These are phyloP conservation scores for Drosophila ironensis DNA, from an alignment of 1,140 invertebrate genomes.

Conservation along the genomic window DNA sequence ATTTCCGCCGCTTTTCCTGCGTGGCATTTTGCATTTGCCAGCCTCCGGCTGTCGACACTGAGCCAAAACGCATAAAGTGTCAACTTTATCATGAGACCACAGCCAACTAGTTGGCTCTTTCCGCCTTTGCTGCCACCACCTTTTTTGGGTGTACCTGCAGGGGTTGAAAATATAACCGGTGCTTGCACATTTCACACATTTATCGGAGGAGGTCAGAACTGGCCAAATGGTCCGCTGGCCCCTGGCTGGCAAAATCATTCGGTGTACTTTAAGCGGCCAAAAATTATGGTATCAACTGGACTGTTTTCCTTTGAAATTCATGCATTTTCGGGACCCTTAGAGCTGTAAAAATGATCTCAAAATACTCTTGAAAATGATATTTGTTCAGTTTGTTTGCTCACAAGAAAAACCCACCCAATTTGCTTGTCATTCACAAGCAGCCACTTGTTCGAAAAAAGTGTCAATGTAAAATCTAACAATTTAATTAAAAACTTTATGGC, in stretches of 20 bases:
- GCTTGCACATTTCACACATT: conserved; percentile 49
- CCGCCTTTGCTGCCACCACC: background rate
- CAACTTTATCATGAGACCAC: conserved; percentile 57
- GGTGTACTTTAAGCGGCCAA: conserved; percentile 5
- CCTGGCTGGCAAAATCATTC: conserved; percentile 5
- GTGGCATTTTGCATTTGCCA: conserved; percentile 30
- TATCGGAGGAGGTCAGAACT: conserved; percentile 34
- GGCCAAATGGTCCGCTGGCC: conserved; percentile 15
- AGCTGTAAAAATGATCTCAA: background rate
- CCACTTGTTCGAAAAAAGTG: conserved; percentile 40
- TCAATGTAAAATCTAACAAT: conserved; percentile 71
- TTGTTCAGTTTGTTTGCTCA: background rate
- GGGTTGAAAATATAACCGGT: conserved; percentile 37
- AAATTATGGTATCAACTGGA: conserved; percentile 6
- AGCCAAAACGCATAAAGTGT: conserved; percentile 59
- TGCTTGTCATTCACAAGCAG: conserved; percentile 32
- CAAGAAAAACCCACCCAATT: conserved; percentile 40
- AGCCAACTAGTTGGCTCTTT: conserved; percentile 25
- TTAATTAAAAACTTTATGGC: conserved; percentile 80
- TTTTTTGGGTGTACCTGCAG: too few relatives aligned
- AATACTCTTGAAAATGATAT: background rate
- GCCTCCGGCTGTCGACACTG: conserved; percentile 24
- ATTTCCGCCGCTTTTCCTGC: conserved; percentile 4
- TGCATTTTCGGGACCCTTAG: background rate
- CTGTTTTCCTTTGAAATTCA: too few relatives aligned